Conservation (phyloP, 2,797 vertebrate species). For the Merluccius polli region DNA sequence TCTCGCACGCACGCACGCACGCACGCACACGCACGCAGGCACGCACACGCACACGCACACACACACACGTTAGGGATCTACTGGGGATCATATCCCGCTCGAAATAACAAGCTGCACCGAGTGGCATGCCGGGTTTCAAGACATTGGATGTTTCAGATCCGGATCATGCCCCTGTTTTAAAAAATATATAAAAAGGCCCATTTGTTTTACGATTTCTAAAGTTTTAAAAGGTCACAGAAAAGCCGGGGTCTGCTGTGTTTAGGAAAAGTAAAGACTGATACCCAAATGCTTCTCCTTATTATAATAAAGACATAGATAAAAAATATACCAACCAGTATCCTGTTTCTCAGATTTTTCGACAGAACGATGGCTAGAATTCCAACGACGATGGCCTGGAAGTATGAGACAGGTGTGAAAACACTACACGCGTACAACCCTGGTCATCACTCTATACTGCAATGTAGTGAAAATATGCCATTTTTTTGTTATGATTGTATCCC, state of each 20-base stretch:
- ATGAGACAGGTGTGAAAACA: slow-evolving; percentile 19
- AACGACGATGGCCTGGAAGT: slow-evolving; percentile 63
- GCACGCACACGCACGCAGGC: no score
- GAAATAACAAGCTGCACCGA: background rate
- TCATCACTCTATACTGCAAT: background rate
- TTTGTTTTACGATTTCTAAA: no score
- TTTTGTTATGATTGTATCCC: background rate
- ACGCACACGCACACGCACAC: background rate
- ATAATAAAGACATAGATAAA: background rate
- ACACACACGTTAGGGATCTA: background rate
- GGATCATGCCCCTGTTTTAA: no score
- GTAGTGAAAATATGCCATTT: background rate
- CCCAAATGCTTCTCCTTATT: background rate
- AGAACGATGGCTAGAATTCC: slow-evolving; percentile 71
- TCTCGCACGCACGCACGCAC: no score
- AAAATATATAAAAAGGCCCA: no score
- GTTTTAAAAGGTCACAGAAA: no score
- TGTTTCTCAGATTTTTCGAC: slow-evolving; percentile 69
- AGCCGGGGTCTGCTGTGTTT: no score
- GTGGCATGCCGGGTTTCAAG: background rate
- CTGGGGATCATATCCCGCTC: background rate
- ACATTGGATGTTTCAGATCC: no score
- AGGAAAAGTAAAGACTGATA: no score
- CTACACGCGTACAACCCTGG: background rate
- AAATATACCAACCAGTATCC: slow-evolving; percentile 61